These are phyloP conservation scores for Pristionchus japonicus DNA, from an alignment of 2,888 invertebrate genomes.

Conservation along the genomic window DNA sequence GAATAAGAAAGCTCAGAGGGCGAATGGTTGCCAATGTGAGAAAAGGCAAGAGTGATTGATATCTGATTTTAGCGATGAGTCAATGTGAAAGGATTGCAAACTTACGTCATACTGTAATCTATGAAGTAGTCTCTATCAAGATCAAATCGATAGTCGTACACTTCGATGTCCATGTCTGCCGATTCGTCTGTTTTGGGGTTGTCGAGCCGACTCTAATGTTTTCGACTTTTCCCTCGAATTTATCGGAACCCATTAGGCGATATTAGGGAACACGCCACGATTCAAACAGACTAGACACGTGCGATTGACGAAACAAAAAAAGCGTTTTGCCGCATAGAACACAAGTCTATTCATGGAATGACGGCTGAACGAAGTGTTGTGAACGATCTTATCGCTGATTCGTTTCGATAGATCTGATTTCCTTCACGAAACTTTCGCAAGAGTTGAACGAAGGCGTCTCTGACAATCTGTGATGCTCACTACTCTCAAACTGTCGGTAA, in stretches of 20 bases:
- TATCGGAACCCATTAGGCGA: no score
- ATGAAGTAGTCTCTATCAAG: not conserved
- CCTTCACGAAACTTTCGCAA: not conserved
- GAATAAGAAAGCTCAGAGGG: not conserved
- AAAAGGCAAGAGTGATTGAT: not conserved
- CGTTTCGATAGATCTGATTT: not conserved
- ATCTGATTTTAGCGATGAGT: not conserved
- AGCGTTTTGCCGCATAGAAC: no score
- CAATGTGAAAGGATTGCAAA: no score
- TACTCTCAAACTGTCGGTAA: rapidly evolving
- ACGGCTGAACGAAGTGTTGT: no score
- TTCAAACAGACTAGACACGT: no score
- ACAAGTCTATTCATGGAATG: no score
- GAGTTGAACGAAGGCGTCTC: not conserved
- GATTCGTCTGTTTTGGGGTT: no score
- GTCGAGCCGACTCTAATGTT: no score
- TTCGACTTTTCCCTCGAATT: no score
- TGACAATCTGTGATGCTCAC: not conserved
- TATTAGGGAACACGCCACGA: no score
- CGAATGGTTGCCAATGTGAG: not conserved
- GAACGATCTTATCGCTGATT: no score
- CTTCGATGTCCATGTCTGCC: not conserved
- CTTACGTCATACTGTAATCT: not conserved
- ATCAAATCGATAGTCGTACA: not conserved
- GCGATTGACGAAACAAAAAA: no score